Percentiles rank a stretch among this genome's conserved stretches.
Evolutionary conservation across 2,113 vertebrate genomes (phyloP).

Genomic region (Channa maculata): DNA sequence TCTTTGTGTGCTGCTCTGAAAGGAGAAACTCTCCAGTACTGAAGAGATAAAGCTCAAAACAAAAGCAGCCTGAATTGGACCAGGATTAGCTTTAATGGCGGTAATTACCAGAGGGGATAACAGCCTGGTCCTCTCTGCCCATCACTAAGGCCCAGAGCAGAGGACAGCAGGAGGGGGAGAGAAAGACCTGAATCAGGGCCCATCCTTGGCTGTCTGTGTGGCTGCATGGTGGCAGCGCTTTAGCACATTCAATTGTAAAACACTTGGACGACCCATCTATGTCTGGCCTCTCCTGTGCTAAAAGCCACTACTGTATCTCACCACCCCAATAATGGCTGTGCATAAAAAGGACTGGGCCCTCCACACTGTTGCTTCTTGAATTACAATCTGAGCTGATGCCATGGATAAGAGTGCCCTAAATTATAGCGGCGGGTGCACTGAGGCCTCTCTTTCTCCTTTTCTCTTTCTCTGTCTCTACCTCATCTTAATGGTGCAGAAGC

Average conservation of each 20-base stretch:
- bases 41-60: conserved; percentile 87
- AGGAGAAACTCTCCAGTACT: conserved; percentile 83
- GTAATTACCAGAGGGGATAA: conserved; percentile 83
- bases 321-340: conserved; percentile 81
- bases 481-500: conserved; percentile 66
- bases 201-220: conserved; percentile 78
- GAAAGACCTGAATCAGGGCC: conserved; percentile 79
- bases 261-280: conserved; percentile 83
- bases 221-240: conserved; percentile 72
- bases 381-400: conserved; percentile 85
- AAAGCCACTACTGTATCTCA: conserved; percentile 83
- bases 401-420: conserved; percentile 81
- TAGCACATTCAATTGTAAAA: conserved; percentile 88
- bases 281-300: conserved; percentile 83
- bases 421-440: conserved; percentile 77
- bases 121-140: conserved; percentile 82
- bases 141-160: conserved; percentile 77
- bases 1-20: conserved; percentile 84
- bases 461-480: conserved; percentile 56
- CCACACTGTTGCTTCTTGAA: conserved; percentile 85
- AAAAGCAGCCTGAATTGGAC: conserved; percentile 83
- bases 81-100: conserved; percentile 84
- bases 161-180: conserved; percentile 72
- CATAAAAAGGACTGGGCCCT: conserved; percentile 77
- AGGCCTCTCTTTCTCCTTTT: conserved; percentile 54